Conservation (phyloP, 2,888 invertebrate species). For the Leptogaster cylindrica region DNA sequence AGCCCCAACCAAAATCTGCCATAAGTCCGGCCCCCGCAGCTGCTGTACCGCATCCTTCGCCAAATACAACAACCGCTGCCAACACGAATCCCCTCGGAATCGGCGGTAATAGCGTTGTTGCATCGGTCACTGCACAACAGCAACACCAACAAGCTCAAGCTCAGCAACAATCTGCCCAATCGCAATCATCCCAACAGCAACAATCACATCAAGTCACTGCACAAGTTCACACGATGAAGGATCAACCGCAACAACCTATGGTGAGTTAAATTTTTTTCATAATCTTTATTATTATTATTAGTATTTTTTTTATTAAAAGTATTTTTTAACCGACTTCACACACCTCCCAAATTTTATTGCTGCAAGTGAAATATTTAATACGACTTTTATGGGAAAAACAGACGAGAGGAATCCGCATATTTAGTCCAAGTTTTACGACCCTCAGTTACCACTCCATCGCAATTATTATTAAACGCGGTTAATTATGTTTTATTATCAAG, state of each 20-base stretch:
- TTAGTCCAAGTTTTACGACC: too few relatives aligned
- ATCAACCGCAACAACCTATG: constrained; percentile 63
- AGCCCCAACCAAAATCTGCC: constrained; percentile 48
- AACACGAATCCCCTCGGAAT: constrained; percentile 44
- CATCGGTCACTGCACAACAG: constrained; percentile 46
- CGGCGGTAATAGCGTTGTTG: constrained; percentile 36
- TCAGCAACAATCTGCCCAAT: constrained; percentile 49
- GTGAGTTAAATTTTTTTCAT: constrained; percentile 52
- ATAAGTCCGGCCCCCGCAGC: constrained; percentile 51
- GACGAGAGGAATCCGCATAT: neutral
- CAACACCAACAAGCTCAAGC: constrained; percentile 53
- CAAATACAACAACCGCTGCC: constrained; percentile 48
- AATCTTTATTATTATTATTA: constrained; percentile 22
- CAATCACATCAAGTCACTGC: constrained; percentile 58
- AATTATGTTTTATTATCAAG: too few relatives aligned
- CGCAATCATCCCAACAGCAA: constrained; percentile 49
- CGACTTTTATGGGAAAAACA: neutral
- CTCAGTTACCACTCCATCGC: too few relatives aligned
- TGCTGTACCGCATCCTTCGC: constrained; percentile 50
- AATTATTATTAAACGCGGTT: too few relatives aligned
- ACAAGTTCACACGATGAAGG: constrained; percentile 63
- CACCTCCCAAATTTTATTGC: too few relatives aligned
- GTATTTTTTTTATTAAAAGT: constrained; percentile 5
- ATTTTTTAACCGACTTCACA: too few relatives aligned
- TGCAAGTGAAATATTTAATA: neutral